These are phyloP conservation scores for Isotomurus palustris DNA, from an alignment of 2,888 invertebrate genomes.

Conservation along the genomic window DNA sequence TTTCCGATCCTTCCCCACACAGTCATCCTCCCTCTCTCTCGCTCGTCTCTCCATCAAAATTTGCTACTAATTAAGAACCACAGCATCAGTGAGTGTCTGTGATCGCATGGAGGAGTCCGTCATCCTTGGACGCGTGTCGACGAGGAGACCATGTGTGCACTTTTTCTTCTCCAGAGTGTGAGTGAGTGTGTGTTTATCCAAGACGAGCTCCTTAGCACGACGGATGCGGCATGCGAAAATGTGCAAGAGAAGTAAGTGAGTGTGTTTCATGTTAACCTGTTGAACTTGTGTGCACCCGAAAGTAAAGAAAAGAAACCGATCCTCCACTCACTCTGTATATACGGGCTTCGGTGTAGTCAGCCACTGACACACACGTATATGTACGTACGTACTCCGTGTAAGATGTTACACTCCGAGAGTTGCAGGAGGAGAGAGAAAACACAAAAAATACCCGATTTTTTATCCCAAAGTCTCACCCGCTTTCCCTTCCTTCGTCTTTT, in stretches of 20 bases:
- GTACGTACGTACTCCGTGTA: no score
- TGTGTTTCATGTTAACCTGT: constrained; percentile 41
- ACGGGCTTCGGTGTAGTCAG: no score
- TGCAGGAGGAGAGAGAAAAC: neutral
- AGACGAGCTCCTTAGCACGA: neutral
- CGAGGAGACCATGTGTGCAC: neutral
- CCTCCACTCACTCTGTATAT: constrained; percentile 10
- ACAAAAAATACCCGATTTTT: constrained; percentile 3
- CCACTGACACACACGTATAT: no score
- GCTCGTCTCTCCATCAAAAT: neutral
- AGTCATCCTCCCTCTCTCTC: neutral
- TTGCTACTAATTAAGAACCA: neutral
- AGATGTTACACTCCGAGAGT: no score
- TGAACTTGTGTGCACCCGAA: constrained; percentile 42
- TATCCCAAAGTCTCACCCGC: neutral
- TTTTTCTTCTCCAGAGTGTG: neutral
- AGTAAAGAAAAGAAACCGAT: constrained; percentile 40
- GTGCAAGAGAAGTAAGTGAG: constrained; percentile 18
- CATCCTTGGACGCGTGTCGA: neutral
- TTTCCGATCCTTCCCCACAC: constrained; percentile 23
- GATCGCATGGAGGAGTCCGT: neutral
- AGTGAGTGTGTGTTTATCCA: neutral
- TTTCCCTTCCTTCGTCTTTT: neutral
- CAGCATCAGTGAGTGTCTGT: neutral
- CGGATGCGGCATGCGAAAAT: constrained; percentile 23